phyloP scores from a whole-genome alignment of 2,113 vertebrate genomes.

The Sakesphorus luctuosus region DNA sequence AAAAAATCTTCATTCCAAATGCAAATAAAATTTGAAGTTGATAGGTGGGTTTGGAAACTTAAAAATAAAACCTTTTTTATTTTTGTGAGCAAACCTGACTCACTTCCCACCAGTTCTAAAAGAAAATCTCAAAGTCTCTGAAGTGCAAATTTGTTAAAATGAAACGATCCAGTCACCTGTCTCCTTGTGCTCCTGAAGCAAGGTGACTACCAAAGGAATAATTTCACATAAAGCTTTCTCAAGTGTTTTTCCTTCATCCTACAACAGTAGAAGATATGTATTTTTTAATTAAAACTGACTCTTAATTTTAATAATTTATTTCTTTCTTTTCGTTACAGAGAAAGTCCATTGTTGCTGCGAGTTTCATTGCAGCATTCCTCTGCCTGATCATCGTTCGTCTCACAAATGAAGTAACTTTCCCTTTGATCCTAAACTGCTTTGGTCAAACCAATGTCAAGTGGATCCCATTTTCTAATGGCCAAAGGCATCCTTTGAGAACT shows the following conservation, averaged over 20 bases:
- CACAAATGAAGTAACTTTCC: constrained; percentile 86
- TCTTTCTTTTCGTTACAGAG: constrained; percentile 77
- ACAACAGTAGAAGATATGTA: neutral
- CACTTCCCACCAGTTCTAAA: neutral
- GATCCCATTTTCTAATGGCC: constrained; percentile 83
- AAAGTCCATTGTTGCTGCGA: constrained; percentile 85
- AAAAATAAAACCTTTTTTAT: neutral
- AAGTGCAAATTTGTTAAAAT: constrained; percentile 3
- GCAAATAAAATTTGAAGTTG: neutral
- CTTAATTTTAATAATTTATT: neutral
- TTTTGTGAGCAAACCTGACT: neutral
- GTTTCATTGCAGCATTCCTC: constrained; percentile 85
- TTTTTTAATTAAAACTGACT: neutral
- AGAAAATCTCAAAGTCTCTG: neutral
- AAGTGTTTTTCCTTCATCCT: neutral
- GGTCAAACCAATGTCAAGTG: constrained; percentile 81
- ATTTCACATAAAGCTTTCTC: neutral
- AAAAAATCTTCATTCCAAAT: neutral
- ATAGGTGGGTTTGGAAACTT: neutral
- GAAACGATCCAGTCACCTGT: neutral
- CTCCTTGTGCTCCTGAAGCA: neutral
- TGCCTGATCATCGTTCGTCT: constrained; percentile 88
- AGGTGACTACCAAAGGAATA: neutral
- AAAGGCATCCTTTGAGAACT: constrained; percentile 81
- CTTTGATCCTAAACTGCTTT: constrained; percentile 86